A percentile compares a stretch with the other conserved stretches of the same genome.
Evolutionary conservation across 2,113 vertebrate genomes (phyloP).

Genomic region (Sula dactylatra): DNA sequence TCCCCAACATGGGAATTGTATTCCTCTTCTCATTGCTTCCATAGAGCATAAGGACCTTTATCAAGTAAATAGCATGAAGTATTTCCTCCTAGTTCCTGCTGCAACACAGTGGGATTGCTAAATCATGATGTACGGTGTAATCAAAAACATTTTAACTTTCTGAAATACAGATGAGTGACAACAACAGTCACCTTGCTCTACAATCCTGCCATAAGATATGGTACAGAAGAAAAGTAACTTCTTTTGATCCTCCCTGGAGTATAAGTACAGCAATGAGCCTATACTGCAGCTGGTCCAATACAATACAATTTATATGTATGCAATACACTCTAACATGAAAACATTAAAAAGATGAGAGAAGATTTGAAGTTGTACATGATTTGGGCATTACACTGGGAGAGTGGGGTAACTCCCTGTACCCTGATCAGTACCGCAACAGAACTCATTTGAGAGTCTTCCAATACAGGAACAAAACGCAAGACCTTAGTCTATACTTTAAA

Average conservation of each 20-base stretch:
- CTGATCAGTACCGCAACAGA: not conserved
- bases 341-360: not conserved
- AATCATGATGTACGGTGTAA: not conserved
- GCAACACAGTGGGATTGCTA: not conserved
- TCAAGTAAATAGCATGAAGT: not conserved
- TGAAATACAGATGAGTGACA: not conserved
- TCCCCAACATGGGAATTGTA: fast-evolving
- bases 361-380: not conserved
- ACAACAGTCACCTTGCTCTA: not conserved
- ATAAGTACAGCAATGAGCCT: not conserved
- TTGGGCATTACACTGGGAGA: not conserved
- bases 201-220: not conserved
- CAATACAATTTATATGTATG: fast-evolving
- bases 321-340: not conserved
- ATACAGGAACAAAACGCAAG: not conserved
- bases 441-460: not conserved
- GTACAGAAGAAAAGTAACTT: not conserved
- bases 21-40: not conserved
- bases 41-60: fast-evolving
- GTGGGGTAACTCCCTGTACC: not conserved
- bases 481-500: not conserved
- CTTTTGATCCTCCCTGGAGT: not conserved
- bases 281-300: not conserved
- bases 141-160: not conserved
- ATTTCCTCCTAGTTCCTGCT: not conserved